Conservation (phyloP, 64 coral and sea anemone genomes). For the Anthopleura sola region DNA sequence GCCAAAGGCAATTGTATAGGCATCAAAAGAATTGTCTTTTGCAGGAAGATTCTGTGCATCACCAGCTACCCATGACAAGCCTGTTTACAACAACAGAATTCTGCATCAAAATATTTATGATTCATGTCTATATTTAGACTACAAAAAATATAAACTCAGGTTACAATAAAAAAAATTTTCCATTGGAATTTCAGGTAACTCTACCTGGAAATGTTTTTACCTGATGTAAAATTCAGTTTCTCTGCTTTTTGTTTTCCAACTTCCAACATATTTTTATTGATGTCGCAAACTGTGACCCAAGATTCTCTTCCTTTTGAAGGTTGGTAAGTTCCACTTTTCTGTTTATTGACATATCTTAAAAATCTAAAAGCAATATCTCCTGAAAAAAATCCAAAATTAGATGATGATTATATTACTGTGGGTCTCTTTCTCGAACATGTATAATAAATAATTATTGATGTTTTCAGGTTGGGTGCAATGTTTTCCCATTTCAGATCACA, state of each 20-base stretch:
- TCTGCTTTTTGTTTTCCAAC: conserved; percentile 72
- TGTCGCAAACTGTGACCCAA: conserved; percentile 92
- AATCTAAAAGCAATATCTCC: conserved; percentile 98
- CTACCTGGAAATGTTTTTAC: neutral
- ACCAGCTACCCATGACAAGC: conserved; percentile 81
- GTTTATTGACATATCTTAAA: conserved; percentile 62
- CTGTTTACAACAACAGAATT: conserved; percentile 33
- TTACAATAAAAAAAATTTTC: too few species aligned
- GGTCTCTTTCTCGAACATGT: too few species aligned
- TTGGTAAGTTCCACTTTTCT: neutral
- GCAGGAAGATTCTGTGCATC: conserved; percentile 88
- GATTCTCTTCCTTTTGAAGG: conserved; percentile 27
- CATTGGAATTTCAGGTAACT: too few species aligned
- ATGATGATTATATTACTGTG: neutral
- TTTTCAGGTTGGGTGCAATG: too few species aligned
- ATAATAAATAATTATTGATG: too few species aligned
- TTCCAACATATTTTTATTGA: conserved; percentile 92
- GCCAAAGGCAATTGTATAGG: conserved; percentile 96
- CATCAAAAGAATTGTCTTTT: conserved; percentile 73
- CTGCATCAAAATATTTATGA: neutral
- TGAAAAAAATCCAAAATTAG: conserved; percentile 28
- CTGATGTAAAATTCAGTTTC: conserved; percentile 58
- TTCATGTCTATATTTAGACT: too few species aligned
- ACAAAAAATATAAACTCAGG: too few species aligned
- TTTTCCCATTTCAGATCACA: neutral